Percentiles rank a stretch among this genome's conserved stretches.
Conservation (phyloP, 2,113 vertebrate species). For the Syngnathus scovelli region DNA sequence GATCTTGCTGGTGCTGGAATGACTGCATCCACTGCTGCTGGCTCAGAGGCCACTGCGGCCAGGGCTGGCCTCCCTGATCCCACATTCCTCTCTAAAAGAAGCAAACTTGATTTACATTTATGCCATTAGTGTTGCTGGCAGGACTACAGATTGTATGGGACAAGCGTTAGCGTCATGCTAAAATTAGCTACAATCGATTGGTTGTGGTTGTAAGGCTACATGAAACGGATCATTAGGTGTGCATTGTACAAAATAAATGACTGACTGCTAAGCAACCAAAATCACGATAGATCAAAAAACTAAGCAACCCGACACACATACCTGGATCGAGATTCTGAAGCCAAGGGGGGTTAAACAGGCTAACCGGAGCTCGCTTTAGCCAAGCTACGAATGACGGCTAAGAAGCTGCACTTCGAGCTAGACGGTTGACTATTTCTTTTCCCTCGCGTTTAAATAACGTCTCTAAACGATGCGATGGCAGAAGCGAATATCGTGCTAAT, state of each 20-base stretch:
- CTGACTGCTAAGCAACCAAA: background rate
- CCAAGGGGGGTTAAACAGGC: slow-evolving; percentile 21
- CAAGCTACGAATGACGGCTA: slow-evolving; percentile 8
- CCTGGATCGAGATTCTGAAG: background rate
- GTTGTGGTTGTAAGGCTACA: background rate
- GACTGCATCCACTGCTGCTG: slow-evolving; percentile 99
- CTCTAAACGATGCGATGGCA: background rate
- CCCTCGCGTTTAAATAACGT: background rate
- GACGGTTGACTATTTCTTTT: too few species aligned
- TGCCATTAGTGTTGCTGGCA: background rate
- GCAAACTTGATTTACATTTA: background rate
- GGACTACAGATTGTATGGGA: background rate
- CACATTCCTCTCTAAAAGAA: slow-evolving; percentile 77
- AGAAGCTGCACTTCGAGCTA: too few species aligned
- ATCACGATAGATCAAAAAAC: background rate
- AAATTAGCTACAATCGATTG: background rate
- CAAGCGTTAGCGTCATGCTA: slow-evolving; percentile 5
- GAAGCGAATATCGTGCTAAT: background rate
- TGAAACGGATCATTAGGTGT: background rate
- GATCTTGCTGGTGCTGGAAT: slow-evolving; percentile 97
- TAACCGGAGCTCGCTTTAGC: slow-evolving; percentile 36
- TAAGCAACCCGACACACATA: background rate
- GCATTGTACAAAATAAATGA: background rate
- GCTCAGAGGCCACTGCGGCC: slow-evolving; percentile 98
- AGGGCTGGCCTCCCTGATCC: slow-evolving; percentile 99